These are phyloP conservation scores for Aix galericulata DNA, from an alignment of 2,113 vertebrate genomes.

Conservation along the genomic window DNA sequence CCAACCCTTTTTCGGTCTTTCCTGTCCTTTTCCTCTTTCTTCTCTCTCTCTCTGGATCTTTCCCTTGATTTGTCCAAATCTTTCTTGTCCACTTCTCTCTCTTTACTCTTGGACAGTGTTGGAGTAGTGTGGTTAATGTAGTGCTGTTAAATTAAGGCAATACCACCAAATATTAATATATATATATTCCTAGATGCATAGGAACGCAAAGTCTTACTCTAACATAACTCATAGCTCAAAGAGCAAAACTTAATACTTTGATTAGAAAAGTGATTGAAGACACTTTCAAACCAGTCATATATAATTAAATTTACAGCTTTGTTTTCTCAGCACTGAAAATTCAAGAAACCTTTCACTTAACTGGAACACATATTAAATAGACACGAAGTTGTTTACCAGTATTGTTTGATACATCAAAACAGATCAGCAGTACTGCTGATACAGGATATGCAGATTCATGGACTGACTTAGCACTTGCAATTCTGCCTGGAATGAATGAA, in stretches of 20 bases:
- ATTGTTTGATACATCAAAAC: neutral
- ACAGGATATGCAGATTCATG: neutral
- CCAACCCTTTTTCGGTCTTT: conserved; percentile 92
- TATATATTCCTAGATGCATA: conserved; percentile 25
- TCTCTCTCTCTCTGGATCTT: conserved; percentile 91
- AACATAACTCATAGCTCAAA: neutral
- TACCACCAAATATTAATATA: conserved; percentile 77
- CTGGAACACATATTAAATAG: neutral
- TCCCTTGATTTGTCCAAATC: conserved; percentile 90
- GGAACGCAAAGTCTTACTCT: conserved; percentile 43
- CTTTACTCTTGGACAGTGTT: conserved; percentile 89
- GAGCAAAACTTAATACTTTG: neutral
- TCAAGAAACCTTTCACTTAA: neutral
- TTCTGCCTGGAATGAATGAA: neutral
- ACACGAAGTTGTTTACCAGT: neutral
- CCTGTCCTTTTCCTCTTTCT: conserved; percentile 90
- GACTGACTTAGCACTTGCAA: neutral
- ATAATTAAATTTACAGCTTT: neutral
- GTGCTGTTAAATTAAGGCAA: conserved; percentile 88
- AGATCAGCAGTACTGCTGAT: neutral
- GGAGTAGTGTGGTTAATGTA: conserved; percentile 89
- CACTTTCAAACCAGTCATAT: neutral
- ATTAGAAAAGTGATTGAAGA: neutral
- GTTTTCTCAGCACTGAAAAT: neutral
- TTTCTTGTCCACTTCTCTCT: conserved; percentile 92